Evolutionary conservation across 2,113 vertebrate genomes (phyloP), one percentile per base, ranked within the genome.

Genomic region (Myiopsitta monachus): DNA sequence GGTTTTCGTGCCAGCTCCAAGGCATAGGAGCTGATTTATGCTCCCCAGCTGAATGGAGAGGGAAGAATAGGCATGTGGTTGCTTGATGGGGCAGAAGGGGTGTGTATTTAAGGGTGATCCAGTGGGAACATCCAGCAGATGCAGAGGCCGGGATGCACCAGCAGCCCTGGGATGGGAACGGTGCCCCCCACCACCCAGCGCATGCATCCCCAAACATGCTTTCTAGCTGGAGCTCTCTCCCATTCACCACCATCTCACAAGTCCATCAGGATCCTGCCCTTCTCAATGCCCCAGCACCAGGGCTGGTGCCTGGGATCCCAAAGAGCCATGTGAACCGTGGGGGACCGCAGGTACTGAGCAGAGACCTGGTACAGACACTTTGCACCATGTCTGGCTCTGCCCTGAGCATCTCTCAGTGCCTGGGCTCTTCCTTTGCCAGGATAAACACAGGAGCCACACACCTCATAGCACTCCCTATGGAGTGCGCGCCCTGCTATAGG

Each of bases 401-500:
- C 77, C 52, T 0, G 2, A 61, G 52, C 59, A 17, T n/a, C 64
- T 54, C 28, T 0, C 31, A 14, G 11, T 14, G 43, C 5, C 38
- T 14, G 1, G 44, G 30, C 16, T 52, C 1, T 1, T 14, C 15
- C 39, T 36, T 52, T 33, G 44, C 90, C 47, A 14, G 76, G 46
- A 77, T 63, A 57, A 73, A 15, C 0, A 0, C 63, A 52, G 49
- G 47, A 66, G 43, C 47, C 47, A 51, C 7, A 0, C 49, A 6
- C 7, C 43, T 22, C 36, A 8, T 8, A 2, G 27, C 55, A 46
- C n/a, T 52, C 67, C 51, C 83, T 11, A 1, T 0, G 5, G 52
- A 3, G 1, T 6, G 3, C 0, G 0, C 3, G 10, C 9, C 1
- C 0, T 7, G 49, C 46, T 63, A 0, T 0, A 4, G 38, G 54